Evolutionary conservation across 1,140 invertebrate species (phyloP), one percentile per base, ranked within the genome.

Genomic region (Prorops nasuta): DNA sequence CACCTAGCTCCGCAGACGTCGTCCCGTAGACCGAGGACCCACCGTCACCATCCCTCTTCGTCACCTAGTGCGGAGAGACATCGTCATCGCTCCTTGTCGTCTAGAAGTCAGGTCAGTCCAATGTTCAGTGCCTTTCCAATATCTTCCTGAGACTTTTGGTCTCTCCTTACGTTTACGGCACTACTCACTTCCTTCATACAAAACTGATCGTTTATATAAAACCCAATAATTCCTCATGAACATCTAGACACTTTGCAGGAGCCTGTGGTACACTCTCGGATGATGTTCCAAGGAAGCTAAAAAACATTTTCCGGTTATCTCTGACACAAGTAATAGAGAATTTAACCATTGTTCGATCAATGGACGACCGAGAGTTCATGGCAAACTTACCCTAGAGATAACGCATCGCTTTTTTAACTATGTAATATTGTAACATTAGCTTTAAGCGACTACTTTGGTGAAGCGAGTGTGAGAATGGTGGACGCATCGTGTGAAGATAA

Each of bases 1-100:
- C 79, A 58, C 72, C 74, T 76, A 58, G 74, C 44, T 53, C 74
- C 63, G 66, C 78, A 55, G 60, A 72, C 68, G 64, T 78, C 81
- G 14, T 74, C 77, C 32, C 72, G 79, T 44, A 78, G 71, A 64
- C 69, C 77, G 41, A 64, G 70, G 24, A 43, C 59, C 12, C 67
- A 67, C 18, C 71, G 72, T 7, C 66, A 75, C 20, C 68, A 73
- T 55, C 68, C 58, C 1, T 64, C 72, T 7, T 66, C 69, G 3
- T 69, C 73, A 44, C 57, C 67, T 14, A 71, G 68, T 49, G 67
- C 72, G 53, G 70, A 73, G 16, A 63, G 69, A 8, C 68, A 65
- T 24, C 57, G 65, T 12, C 64, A 66, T 48, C 65, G 64, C 44
- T 71, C 62, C 39, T 64, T 64, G 20, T 69, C 66, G 37, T 67